Conservation (phyloP, 2,888 invertebrate species). For the Lysandra coridon region DNA sequence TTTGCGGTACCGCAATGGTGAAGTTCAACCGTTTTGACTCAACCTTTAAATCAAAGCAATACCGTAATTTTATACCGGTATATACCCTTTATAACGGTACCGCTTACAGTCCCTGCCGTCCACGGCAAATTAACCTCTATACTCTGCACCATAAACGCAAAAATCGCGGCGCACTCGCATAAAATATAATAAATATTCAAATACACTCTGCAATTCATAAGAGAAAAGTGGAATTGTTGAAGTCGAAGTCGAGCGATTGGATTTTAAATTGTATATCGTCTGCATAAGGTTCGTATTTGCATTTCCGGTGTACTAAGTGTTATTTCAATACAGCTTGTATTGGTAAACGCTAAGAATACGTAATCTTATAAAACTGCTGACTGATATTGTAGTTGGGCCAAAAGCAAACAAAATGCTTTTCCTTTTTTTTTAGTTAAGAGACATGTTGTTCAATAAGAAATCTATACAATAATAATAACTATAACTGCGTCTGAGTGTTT, state of each 20-base stretch:
- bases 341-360: background rate
- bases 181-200: slow-evolving; percentile 34
- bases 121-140: background rate
- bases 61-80: too few relatives aligned
- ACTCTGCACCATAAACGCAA: background rate
- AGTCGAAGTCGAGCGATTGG: background rate
- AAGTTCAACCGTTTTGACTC: too few relatives aligned
- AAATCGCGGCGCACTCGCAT: background rate
- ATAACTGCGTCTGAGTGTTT: too few relatives aligned
- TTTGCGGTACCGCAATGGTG: too few relatives aligned
- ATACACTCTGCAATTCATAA: slow-evolving; percentile 32
- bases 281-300: slow-evolving; percentile 15
- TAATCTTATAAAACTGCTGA: background rate
- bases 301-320: background rate
- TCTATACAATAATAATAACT: background rate
- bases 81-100: too few relatives aligned
- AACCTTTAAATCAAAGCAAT: too few relatives aligned
- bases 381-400: background rate
- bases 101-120: too few relatives aligned
- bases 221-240: slow-evolving; percentile 26
- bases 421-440: background rate
- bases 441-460: background rate
- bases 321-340: slow-evolving; percentile 4
- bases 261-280: slow-evolving; percentile 27
- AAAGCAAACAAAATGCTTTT: background rate